A percentile compares a stretch with the other conserved stretches of the same genome.
phyloP scores from a whole-genome alignment of 2,888 invertebrate genomes.

The Teleogryllus oceanicus region DNA sequence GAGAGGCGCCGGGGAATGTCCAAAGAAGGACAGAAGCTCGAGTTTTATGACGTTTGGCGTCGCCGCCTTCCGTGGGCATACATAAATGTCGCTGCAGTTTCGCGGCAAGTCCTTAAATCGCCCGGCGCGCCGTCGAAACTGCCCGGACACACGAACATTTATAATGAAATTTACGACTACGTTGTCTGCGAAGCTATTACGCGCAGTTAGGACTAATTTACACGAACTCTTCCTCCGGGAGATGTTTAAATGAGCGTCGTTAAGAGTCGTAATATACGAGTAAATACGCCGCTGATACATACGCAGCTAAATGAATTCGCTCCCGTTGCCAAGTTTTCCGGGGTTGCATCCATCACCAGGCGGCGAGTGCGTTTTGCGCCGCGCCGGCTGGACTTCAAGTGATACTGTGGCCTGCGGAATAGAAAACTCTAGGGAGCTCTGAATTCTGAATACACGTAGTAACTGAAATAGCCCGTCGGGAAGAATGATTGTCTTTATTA shows the following conservation, averaged over 20 bases:
- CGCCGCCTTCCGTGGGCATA: too few species aligned
- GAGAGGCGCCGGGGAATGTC: too few species aligned
- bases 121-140: background rate
- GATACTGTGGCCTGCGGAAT: too few species aligned
- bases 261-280: background rate
- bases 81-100: too few species aligned
- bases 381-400: too few species aligned
- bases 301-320: background rate
- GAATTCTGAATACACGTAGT: too few species aligned
- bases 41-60: too few species aligned
- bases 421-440: too few species aligned
- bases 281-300: background rate
- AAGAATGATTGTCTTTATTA: too few species aligned
- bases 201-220: background rate
- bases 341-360: background rate
- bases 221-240: background rate
- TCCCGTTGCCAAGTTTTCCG: background rate
- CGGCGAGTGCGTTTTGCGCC: background rate
- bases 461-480: too few species aligned
- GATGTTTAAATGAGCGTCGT: background rate
- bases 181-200: background rate
- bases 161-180: background rate
- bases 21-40: too few species aligned
- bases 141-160: background rate
- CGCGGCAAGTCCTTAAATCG: background rate